Conservation (phyloP, 2,888 invertebrate species). For the Thalpophila matura region DNA sequence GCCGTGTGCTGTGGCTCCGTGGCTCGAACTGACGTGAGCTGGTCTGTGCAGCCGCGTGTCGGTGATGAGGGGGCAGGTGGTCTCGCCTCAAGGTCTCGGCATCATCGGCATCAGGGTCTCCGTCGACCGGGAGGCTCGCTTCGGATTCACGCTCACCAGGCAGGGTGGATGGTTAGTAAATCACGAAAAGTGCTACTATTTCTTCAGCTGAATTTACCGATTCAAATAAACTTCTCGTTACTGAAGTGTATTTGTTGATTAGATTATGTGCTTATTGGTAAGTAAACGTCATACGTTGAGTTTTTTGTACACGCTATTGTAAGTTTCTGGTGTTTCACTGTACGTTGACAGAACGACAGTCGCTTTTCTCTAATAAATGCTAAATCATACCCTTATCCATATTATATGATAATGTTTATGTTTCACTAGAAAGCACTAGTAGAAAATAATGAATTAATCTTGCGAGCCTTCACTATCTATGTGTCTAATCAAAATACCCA, state of each 20-base stretch:
- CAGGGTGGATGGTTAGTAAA: conserved; percentile 97
- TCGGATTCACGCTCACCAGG: conserved; percentile 98
- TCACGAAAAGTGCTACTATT: background rate
- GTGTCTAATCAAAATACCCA: no score
- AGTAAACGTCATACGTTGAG: background rate
- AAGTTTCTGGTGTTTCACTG: background rate
- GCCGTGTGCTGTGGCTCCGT: conserved; percentile 68
- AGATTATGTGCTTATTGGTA: conserved; percentile 1
- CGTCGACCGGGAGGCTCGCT: conserved; percentile 97
- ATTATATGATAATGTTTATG: no score
- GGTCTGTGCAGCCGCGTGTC: conserved; percentile 97
- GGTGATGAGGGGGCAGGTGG: conserved; percentile 99
- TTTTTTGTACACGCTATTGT: background rate
- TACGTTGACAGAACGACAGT: background rate
- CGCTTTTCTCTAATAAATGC: background rate
- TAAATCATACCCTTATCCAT: no score
- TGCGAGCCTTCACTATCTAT: no score
- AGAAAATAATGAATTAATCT: no score
- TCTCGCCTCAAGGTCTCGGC: conserved; percentile 98
- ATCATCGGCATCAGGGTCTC: conserved; percentile 99
- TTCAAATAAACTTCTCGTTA: background rate
- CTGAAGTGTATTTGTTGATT: background rate
- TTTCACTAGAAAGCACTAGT: no score
- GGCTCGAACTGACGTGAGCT: conserved; percentile 78
- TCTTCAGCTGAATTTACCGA: background rate